Evolutionary conservation across 23 tunicate genomes (phyloP).

Genomic region (Halocynthia roretzi): DNA sequence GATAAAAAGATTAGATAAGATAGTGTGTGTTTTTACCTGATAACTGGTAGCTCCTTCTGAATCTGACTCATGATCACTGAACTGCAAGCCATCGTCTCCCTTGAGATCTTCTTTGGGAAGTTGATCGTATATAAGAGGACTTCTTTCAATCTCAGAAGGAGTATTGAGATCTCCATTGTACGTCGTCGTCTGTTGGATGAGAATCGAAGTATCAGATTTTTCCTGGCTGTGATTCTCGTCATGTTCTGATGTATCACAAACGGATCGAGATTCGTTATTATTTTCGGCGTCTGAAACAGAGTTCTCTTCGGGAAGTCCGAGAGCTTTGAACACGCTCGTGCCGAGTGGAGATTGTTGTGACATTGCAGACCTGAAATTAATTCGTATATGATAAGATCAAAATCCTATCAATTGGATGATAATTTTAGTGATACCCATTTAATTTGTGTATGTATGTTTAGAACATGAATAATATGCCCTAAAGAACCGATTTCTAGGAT

Average conservation of each 20-base stretch:
- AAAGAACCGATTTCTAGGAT: no score
- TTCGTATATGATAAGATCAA: not conserved
- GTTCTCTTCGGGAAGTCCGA: conserved; percentile 45
- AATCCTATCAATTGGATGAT: no score
- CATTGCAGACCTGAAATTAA: conserved; percentile 11
- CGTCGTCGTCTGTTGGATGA: not conserved
- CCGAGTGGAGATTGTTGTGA: conserved; percentile 87
- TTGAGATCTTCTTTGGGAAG: conserved; percentile 1
- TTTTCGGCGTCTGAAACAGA: not conserved
- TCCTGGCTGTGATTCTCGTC: conserved; percentile 8
- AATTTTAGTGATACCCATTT: no score
- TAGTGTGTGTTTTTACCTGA: conserved; percentile 28
- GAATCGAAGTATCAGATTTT: not conserved
- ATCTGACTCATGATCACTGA: conserved; percentile 55
- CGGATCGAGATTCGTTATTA: not conserved
- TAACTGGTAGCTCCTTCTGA: conserved; percentile 77
- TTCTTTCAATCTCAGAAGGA: not conserved
- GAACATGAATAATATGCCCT: no score
- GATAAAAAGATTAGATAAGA: not conserved
- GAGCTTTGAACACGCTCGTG: conserved; percentile 74
- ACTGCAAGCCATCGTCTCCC: conserved; percentile 6
- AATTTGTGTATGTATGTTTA: no score
- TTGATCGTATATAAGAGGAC: conserved; percentile 24
- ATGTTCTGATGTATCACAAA: not conserved
- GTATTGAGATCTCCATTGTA: not conserved